Conservation (phyloP, 2,113 vertebrate genomes). For the Orthonyx spaldingii region DNA sequence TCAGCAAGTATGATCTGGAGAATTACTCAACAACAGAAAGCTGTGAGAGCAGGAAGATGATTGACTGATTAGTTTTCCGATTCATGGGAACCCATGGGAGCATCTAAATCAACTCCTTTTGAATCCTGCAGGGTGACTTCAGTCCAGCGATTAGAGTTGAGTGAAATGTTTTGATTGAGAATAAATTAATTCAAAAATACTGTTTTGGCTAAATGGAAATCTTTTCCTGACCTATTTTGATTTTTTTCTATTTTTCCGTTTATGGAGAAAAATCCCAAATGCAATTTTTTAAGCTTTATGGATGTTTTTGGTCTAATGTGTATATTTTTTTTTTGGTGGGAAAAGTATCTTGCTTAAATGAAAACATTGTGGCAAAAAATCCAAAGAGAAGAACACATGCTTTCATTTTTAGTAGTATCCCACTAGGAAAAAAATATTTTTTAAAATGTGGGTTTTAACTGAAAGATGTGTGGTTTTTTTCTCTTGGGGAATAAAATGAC, state of each 20-base stretch:
- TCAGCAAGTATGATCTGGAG: background rate
- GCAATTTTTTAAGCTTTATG: background rate
- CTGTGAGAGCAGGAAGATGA: constrained; percentile 13
- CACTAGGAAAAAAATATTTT: background rate
- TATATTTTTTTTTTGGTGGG: background rate
- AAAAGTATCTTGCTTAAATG: background rate
- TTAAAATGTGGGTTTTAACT: background rate
- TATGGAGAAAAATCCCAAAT: background rate
- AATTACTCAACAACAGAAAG: background rate
- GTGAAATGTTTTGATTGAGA: constrained; percentile 32
- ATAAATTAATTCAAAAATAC: constrained; percentile 34
- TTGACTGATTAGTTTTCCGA: constrained; percentile 42
- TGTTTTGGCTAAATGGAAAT: constrained; percentile 21
- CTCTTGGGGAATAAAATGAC: background rate
- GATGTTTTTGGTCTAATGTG: background rate
- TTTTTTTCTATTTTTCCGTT: background rate
- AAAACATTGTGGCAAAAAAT: background rate
- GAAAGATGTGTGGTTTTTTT: background rate
- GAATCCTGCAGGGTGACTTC: constrained; percentile 34
- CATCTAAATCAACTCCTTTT: constrained; percentile 20
- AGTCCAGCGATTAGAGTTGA: constrained; percentile 6
- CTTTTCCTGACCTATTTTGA: constrained; percentile 22
- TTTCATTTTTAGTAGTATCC: background rate
- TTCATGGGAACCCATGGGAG: constrained; percentile 24
- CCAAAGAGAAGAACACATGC: background rate